Percentiles rank a stretch among this genome's conserved stretches.
Conservation (phyloP, 2,113 vertebrate genomes). For the Muntiacus reevesi region DNA sequence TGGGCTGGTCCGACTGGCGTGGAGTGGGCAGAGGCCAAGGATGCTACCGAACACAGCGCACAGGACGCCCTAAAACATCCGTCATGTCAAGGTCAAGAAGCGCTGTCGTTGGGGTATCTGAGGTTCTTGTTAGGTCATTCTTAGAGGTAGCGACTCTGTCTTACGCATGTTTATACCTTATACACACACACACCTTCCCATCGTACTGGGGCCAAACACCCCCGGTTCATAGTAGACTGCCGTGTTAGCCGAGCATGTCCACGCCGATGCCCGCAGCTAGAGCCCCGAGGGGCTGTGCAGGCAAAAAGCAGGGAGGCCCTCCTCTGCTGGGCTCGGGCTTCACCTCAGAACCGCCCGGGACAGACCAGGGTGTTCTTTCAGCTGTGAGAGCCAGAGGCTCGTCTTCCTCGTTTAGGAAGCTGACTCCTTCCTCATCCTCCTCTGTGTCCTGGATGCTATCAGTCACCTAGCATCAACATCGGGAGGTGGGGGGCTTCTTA, state of each 20-base stretch:
- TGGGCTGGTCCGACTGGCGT: background rate
- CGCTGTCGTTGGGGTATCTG: background rate
- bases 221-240: background rate
- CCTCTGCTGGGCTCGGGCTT: too few species aligned
- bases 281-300: background rate
- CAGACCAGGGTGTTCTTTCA: background rate
- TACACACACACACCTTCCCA: background rate
- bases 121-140: background rate
- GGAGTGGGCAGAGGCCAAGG: background rate
- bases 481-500: background rate
- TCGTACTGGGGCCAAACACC: background rate
- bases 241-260: background rate
- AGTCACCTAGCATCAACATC: background rate
- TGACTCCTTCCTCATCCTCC: background rate
- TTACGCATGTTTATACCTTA: too few species aligned
- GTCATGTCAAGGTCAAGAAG: too few species aligned
- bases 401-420: background rate
- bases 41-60: accelerated
- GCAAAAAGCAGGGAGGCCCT: background rate
- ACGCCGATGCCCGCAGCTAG: accelerated
- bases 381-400: background rate
- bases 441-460: background rate
- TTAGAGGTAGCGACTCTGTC: background rate
- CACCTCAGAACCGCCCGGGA: background rate
- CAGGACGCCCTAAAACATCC: too few species aligned